Evolutionary conservation across 2,888 invertebrate species (phyloP), one percentile per base, ranked within the genome.

Genomic region (Papilio gigon): DNA sequence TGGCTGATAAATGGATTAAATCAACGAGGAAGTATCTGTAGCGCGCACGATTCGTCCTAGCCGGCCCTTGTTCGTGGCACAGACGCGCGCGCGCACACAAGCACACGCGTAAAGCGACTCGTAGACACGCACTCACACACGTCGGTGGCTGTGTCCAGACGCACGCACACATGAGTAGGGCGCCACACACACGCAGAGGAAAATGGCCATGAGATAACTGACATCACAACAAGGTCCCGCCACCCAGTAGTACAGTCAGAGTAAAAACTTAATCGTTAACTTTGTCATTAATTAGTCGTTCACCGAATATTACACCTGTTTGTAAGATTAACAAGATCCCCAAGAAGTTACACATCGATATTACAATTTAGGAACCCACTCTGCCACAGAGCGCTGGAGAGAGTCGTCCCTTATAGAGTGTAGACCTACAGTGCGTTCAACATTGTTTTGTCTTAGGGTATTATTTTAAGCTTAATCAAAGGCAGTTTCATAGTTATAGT

Each of bases 171-270:
- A 67, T 71, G 71, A 75, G 66, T 71, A 63, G 68, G 70, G 58
- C 67, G 68, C 68, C 50, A 70, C 73, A 66, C 71, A 72, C 74
- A 67, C 75, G 70, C 72, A 58, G 70, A 78, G 74, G 76, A 80
- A 80, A 78, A 81, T 79, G 89, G 81, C 90, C 90, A 81, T 91
- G 90, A 90, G 89, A 89, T 89, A 89, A 86, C 89, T 87, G 85
- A 87, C 89, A 88, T 87, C 87, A 88, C 84, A 84, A 80, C 90
- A 89, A 91, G 91, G 91, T 88, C 87, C 83, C 83, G 74, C 75
- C 76, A 71, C 73, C 70, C 70, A 44, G 86, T 88, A 42, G 86
- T 88, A 90, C 76, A 47, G 88, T 78, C 75, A 76, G 82, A 81
- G 84, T 71, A 85, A 81, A 75, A 80, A 73, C 22, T 14, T 30